Conservation (phyloP, 2,888 invertebrate species). For the Perizoma flavofasciatum region DNA sequence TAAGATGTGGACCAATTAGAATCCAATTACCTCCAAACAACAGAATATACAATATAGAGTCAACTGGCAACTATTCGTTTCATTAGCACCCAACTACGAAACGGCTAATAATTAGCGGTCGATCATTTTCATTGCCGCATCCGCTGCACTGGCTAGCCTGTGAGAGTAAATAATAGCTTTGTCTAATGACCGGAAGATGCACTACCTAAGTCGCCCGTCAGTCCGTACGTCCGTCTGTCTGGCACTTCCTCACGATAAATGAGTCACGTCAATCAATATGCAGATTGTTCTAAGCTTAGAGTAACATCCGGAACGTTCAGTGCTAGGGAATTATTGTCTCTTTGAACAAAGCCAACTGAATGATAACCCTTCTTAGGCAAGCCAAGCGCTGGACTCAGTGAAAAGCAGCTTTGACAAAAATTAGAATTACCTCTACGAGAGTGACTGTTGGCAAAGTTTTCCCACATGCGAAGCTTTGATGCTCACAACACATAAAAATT, state of each 20-base stretch:
- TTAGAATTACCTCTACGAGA: no score
- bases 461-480: no score
- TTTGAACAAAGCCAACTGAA: neutral
- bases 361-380: conserved; percentile 12
- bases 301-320: conserved; percentile 21
- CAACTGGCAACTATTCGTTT: conserved; percentile 17
- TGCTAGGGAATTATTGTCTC: neutral
- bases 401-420: neutral
- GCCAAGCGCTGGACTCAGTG: conserved; percentile 1
- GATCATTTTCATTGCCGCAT: conserved; percentile 32
- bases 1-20: conserved; percentile 3
- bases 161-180: conserved; percentile 36
- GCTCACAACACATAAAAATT: no score
- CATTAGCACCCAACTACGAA: conserved; percentile 28
- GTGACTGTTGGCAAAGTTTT: no score
- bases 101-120: conserved; percentile 30
- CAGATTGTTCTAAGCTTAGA: conserved; percentile 26
- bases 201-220: conserved; percentile 24
- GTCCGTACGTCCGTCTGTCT: conserved; percentile 28
- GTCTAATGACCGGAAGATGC: conserved; percentile 40
- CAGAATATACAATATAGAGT: conserved; percentile 1
- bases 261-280: conserved; percentile 40
- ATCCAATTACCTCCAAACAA: conserved; percentile 4
- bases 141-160: conserved; percentile 24
- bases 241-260: conserved; percentile 36